A percentile compares a stretch with the other conserved stretches of the same genome.
These are phyloP conservation scores for Serranus cabrilla DNA, from an alignment of 2,797 vertebrate species.

Conservation along the genomic window DNA sequence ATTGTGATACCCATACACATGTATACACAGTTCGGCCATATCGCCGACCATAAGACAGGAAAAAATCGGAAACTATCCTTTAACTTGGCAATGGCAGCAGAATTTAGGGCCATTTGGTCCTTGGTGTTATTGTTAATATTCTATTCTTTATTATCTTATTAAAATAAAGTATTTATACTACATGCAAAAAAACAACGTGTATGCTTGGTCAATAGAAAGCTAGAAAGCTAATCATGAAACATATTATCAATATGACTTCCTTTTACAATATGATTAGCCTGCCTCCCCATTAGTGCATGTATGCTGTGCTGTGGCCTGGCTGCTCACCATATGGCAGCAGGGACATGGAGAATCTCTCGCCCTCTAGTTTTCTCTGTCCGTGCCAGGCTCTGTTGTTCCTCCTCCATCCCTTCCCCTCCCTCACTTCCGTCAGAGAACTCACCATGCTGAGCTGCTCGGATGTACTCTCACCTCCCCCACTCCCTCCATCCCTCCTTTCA, in stretches of 20 bases:
- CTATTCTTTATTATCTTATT: too few relatives aligned
- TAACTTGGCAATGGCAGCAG: background rate
- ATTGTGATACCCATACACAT: too few relatives aligned
- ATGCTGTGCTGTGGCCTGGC: conserved; percentile 47
- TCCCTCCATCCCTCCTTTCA: conserved; percentile 23
- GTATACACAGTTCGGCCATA: too few relatives aligned
- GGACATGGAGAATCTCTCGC: conserved; percentile 77
- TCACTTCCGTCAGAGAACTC: conserved; percentile 67
- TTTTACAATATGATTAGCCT: background rate
- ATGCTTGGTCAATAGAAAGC: background rate
- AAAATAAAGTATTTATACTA: too few relatives aligned
- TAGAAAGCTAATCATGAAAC: background rate
- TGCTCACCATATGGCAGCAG: conserved; percentile 82
- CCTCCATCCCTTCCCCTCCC: conserved; percentile 59
- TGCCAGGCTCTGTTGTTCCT: conserved; percentile 75
- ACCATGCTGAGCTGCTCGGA: conserved; percentile 63
- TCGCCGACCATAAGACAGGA: background rate
- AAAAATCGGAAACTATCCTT: background rate
- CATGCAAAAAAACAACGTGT: too few relatives aligned
- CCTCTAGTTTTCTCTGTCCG: conserved; percentile 55
- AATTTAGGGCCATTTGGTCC: background rate
- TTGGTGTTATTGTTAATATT: background rate
- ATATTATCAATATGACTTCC: background rate
- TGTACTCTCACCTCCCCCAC: conserved; percentile 59
- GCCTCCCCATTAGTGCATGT: conserved; percentile 31